Conservation (phyloP, 2,888 invertebrate species). For the Ochropleura leucogaster region DNA sequence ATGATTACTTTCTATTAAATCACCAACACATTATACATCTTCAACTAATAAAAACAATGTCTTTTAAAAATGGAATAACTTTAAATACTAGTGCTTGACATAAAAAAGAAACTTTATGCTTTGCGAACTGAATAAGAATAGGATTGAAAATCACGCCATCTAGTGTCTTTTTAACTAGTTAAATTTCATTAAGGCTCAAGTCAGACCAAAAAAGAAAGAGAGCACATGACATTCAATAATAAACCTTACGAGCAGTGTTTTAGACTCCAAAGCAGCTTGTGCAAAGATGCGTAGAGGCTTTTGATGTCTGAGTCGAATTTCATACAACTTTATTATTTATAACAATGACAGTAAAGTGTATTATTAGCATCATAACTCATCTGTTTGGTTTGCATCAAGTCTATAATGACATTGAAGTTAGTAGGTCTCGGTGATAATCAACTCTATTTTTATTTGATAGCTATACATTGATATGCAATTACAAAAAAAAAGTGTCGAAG, state of each 20-base stretch:
- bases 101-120: conserved; percentile 24
- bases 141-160: conserved; percentile 19
- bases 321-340: conserved; percentile 3
- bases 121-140: conserved; percentile 18
- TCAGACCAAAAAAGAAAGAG: background rate
- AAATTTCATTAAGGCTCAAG: background rate
- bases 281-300: background rate
- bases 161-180: background rate
- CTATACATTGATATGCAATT: conserved; percentile 7
- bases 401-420: background rate
- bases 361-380: background rate
- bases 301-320: background rate
- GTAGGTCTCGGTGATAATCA: background rate
- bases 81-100: conserved; percentile 44
- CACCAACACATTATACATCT: conserved; percentile 20
- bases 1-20: background rate
- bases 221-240: background rate
- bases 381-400: background rate
- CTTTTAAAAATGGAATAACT: conserved; percentile 64
- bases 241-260: background rate
- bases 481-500: conserved; percentile 24
- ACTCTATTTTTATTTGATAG: conserved; percentile 6
- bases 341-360: background rate
- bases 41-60: conserved; percentile 55
- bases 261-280: background rate